These are phyloP conservation scores for Setipinna tenuifilis DNA, from an alignment of 2,797 vertebrate genomes.

Conservation along the genomic window DNA sequence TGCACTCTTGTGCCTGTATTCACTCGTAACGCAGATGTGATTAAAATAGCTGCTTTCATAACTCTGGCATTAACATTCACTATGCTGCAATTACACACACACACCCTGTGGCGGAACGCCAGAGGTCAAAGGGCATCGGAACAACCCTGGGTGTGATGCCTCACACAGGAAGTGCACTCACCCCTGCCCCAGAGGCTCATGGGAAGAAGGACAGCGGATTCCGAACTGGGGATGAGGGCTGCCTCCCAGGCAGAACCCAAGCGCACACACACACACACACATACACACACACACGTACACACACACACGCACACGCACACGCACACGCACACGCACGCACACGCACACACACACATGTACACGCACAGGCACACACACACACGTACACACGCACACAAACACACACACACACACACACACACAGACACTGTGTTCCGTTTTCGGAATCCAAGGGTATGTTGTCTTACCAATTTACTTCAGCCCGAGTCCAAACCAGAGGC, in stretches of 20 bases:
- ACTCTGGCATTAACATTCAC: background rate
- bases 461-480: background rate
- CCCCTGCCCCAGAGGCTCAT: conserved; percentile 15
- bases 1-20: background rate
- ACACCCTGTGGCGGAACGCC: background rate
- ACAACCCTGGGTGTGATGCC: background rate
- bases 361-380: background rate
- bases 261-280: conserved; percentile 18
- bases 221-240: background rate
- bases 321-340: no score
- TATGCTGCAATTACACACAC: background rate
- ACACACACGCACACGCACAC: background rate
- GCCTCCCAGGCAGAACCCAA: background rate
- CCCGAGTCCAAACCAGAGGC: no score
- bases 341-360: no score
- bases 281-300: background rate
- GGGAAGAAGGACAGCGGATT: background rate
- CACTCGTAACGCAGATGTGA: background rate
- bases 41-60: background rate
- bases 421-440: no score
- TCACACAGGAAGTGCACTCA: conserved; percentile 8
- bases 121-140: background rate
- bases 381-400: conserved; percentile 14
- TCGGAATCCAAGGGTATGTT: no score
- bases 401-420: background rate